Base-by-base conservation (phyloP, 2,797 vertebrate species). In the Parauchenoglanis punctatus region DNA sequence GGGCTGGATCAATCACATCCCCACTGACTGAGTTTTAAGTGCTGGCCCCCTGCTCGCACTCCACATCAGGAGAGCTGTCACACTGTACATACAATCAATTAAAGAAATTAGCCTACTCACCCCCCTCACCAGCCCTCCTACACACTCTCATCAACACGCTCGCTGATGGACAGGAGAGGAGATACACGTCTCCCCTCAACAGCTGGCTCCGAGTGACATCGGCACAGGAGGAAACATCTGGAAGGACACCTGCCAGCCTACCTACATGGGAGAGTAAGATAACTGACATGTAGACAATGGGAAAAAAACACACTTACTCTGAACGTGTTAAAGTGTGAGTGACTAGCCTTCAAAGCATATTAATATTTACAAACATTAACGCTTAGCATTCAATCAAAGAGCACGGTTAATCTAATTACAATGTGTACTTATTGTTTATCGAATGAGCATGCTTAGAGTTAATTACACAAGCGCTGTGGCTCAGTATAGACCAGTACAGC, bases 51-150 rank as follows among this genome's bases (percentile, higher is more conserved):
- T 93, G 90, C 91, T 87, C 84, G 87, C 89, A 92, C 87, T 87
- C 90, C 90, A 90, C 94, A 94, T 94, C 94, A 94, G 91, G 92
- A 94, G 93, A 95, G 92, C 92, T 94, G 94, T 95, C 95, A 94
- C 89, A 92, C 93, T 92, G 93, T 89, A 94, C 94, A 95, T 96
- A 95, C 91, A 95, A 96, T 95, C 95, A 95, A 94, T 96, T 95
- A 95, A 90, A 92, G 90, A 96, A 96, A 94, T 93, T 92, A 94
- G 94, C 93, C 92, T 91, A 90, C 93, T 94, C 92, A 93, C 85
- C 91, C 90, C 52, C 81, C 46, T 40, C 75, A 59, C 70, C 80
- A 59, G 54, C 52, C 63, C 84, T 46, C 72, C 80, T 68, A 49
- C 84, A 63, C 31, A 44, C 88, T 89, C 89, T 89, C 84, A 83